These are phyloP conservation scores for Teleiodes luculella DNA, from an alignment of 2,888 invertebrate species.

Conservation along the genomic window DNA sequence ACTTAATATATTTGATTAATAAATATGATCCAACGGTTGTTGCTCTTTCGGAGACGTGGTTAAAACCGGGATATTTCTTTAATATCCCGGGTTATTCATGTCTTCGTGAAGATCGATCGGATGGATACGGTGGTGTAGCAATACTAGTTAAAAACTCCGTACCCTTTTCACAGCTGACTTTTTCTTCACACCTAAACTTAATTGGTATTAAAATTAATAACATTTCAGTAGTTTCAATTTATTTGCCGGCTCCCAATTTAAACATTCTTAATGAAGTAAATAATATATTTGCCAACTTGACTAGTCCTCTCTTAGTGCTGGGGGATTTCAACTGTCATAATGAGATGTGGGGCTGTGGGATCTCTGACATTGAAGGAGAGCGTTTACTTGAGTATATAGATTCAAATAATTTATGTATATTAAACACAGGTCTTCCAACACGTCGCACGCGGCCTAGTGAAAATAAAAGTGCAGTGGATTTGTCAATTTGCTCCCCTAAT, in stretches of 20 bases:
- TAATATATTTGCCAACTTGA: background rate
- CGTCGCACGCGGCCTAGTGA: background rate
- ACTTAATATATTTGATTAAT: background rate
- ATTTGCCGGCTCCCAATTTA: background rate
- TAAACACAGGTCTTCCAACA: background rate
- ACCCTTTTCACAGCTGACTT: background rate
- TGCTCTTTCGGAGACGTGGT: background rate
- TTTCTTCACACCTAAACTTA: background rate
- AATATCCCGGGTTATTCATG: conserved; percentile 15
- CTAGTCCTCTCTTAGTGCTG: background rate
- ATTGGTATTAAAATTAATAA: background rate
- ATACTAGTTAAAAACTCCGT: background rate
- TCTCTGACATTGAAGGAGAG: background rate
- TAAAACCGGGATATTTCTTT: too few species aligned
- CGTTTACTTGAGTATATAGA: background rate
- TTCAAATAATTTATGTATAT: too few species aligned
- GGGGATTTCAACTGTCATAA: conserved; percentile 4
- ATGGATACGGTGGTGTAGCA: conserved; percentile 9
- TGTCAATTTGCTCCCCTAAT: too few species aligned
- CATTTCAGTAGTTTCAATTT: conserved; percentile 1
- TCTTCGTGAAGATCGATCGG: background rate
- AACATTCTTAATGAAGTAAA: background rate
- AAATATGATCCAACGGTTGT: background rate
- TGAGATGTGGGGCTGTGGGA: background rate
- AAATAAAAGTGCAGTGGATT: background rate